Percentiles rank a stretch among this genome's conserved stretches.
These are phyloP conservation scores for Patella vulgata DNA, from an alignment of 1,140 invertebrate species.

Conservation along the genomic window DNA sequence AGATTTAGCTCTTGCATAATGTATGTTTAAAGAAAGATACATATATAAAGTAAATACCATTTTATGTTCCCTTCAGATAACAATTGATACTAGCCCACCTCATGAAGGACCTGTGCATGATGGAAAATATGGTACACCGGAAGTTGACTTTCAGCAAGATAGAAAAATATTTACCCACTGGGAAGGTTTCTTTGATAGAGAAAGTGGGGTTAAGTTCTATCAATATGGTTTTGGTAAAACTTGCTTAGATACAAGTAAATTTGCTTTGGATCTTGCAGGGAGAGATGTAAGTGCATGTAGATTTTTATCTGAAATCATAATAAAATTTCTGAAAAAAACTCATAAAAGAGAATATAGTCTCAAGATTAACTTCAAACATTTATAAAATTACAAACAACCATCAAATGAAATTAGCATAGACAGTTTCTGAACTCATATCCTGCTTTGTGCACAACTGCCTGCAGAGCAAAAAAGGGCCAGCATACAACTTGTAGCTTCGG, in stretches of 20 bases:
- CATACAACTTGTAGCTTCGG: no score
- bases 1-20: no score
- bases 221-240: slow-evolving; percentile 28
- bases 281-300: slow-evolving; percentile 4
- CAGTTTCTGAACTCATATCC: background rate
- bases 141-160: slow-evolving; percentile 36
- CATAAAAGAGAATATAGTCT: background rate
- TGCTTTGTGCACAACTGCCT: background rate
- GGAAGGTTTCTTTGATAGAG: slow-evolving; percentile 46
- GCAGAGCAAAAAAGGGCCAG: no score
- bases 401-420: background rate
- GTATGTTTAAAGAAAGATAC: no score
- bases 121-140: slow-evolving; percentile 21
- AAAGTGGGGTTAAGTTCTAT: slow-evolving; percentile 45
- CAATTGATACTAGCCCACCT: slow-evolving; percentile 39
- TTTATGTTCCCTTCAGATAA: no score
- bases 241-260: slow-evolving; percentile 16
- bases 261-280: slow-evolving; percentile 13
- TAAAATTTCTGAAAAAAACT: background rate
- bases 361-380: background rate
- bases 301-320: background rate
- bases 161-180: slow-evolving; percentile 30
- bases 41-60: no score
- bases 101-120: slow-evolving; percentile 37
- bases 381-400: background rate